A percentile compares a stretch with the other conserved stretches of the same genome.
phyloP scores from a whole-genome alignment of 1,140 invertebrate species.

The Nephotettix cincticeps region DNA sequence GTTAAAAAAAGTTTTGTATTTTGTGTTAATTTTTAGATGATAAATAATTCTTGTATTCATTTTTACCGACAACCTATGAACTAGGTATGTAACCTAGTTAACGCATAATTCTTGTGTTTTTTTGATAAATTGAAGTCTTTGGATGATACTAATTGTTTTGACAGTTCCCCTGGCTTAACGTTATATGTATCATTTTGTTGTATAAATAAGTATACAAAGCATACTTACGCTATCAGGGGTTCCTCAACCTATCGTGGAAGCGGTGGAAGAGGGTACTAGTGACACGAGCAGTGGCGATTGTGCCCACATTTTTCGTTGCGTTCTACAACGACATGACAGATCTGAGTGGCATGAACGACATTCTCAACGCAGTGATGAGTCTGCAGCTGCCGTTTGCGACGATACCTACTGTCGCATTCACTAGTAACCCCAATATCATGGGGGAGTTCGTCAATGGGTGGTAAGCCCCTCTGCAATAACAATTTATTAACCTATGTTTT shows the following conservation, averaged over 20 bases:
- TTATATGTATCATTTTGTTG: too few relatives aligned
- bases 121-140: too few relatives aligned
- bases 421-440: conserved; percentile 78
- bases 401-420: conserved; percentile 86
- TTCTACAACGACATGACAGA: conserved; percentile 71
- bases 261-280: conserved; percentile 87
- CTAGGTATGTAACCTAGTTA: too few relatives aligned
- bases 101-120: too few relatives aligned
- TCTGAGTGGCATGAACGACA: conserved; percentile 82
- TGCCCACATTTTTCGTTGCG: conserved; percentile 82
- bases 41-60: too few relatives aligned
- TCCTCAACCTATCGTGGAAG: conserved; percentile 84
- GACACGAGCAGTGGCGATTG: conserved; percentile 84
- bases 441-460: conserved; percentile 76
- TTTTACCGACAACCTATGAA: too few relatives aligned
- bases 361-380: conserved; percentile 89
- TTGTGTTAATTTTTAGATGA: too few relatives aligned
- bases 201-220: too few relatives aligned
- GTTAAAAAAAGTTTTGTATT: too few relatives aligned
- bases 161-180: too few relatives aligned
- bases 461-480: conserved; percentile 49
- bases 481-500: background rate
- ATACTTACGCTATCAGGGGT: conserved; percentile 77
- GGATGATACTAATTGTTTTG: too few relatives aligned
- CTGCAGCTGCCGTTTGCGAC: conserved; percentile 82